Conservation (phyloP, 1,140 invertebrate genomes). For the Trichomalopsis sarcophagae region DNA sequence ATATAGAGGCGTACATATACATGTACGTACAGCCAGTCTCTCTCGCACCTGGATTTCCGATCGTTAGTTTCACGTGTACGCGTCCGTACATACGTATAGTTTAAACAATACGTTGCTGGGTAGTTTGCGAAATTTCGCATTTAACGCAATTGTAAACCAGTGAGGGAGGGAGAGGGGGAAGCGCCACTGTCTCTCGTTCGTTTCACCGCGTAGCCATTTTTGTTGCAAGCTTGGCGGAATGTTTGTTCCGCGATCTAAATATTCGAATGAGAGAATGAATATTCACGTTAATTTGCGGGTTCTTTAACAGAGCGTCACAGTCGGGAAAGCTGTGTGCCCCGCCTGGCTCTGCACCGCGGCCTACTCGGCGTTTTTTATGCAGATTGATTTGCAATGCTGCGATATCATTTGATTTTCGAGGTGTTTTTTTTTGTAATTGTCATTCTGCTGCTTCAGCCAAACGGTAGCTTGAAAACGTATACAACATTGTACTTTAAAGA, state of each 20-base stretch:
- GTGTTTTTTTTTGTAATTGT: background rate
- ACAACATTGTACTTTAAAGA: background rate
- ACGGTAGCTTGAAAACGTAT: background rate
- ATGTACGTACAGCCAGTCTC: too few species aligned
- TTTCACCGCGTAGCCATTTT: background rate
- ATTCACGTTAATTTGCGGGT: constrained; percentile 12
- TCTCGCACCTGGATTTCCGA: background rate
- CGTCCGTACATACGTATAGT: too few species aligned
- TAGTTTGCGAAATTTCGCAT: background rate
- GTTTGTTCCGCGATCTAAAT: background rate
- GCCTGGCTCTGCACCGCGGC: background rate
- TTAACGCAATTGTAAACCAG: background rate
- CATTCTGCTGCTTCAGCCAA: background rate
- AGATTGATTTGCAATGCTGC: background rate
- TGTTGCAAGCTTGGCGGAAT: background rate
- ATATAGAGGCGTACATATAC: too few species aligned
- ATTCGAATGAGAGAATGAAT: background rate
- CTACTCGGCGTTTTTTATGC: background rate
- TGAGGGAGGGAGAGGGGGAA: too few species aligned
- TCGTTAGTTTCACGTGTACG: background rate
- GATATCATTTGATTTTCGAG: background rate
- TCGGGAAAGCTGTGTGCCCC: too few species aligned
- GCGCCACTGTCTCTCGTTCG: too few species aligned
- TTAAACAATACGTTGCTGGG: too few species aligned
- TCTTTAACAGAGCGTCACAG: background rate